These are phyloP conservation scores for Ditylenchus weischeri DNA, from an alignment of 2,888 invertebrate species.

Conservation along the genomic window DNA sequence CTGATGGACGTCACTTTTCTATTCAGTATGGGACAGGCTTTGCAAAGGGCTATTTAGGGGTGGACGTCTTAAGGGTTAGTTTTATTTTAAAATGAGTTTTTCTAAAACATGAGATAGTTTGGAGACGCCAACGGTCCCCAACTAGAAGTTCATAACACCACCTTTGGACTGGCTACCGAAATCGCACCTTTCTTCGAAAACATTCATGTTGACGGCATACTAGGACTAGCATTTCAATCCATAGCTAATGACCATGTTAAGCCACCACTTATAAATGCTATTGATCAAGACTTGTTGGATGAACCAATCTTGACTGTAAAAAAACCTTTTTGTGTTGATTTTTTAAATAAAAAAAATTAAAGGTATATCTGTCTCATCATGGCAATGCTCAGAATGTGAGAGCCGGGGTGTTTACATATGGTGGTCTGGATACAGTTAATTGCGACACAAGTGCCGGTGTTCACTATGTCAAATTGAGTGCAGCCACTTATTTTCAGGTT, in stretches of 20 bases:
- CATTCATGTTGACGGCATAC: constrained; percentile 47
- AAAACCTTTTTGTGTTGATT: too few species aligned
- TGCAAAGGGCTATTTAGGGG: constrained; percentile 2
- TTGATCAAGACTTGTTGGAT: constrained; percentile 42
- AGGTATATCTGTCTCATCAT: background rate
- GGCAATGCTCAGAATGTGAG: background rate
- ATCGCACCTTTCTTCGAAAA: constrained; percentile 64
- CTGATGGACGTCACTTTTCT: constrained; percentile 5
- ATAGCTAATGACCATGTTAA: constrained; percentile 61
- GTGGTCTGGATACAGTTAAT: too few species aligned
- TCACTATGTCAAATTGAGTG: too few species aligned
- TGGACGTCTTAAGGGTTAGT: constrained; percentile 2
- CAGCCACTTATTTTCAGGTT: too few species aligned
- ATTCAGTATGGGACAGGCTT: constrained; percentile 12
- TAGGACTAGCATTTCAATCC: constrained; percentile 41
- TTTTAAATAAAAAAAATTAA: background rate
- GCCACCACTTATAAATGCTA: constrained; percentile 49
- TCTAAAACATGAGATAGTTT: constrained; percentile 33
- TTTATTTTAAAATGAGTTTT: background rate
- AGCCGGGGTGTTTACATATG: constrained; percentile 45
- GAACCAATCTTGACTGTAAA: constrained; percentile 45
- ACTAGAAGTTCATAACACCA: constrained; percentile 60
- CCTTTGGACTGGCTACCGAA: constrained; percentile 62
- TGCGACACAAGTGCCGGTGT: too few species aligned
- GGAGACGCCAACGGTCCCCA: constrained; percentile 39